Evolutionary conservation across 2,888 invertebrate genomes (phyloP), one percentile per base, ranked within the genome.

Genomic region (Fragum whitleyi): DNA sequence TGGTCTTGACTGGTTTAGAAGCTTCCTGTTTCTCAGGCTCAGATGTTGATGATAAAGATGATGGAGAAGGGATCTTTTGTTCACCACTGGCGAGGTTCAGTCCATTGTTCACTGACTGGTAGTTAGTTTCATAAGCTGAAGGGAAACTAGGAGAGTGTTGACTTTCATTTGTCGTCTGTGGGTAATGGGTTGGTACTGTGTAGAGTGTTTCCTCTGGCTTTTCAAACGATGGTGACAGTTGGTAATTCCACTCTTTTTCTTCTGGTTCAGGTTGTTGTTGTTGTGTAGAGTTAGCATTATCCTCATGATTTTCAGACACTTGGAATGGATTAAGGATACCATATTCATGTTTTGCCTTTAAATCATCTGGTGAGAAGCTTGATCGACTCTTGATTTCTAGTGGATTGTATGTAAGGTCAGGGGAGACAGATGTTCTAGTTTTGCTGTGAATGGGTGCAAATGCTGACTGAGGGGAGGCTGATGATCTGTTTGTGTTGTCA

Each of bases 71-170:
- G 16, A 36, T 16, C 62, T 62, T 62, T 29, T 59, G 42, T 71
- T 47, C 36, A 47, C 11, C n/a, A 5, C 19, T 14, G n/a, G 47
- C n/a, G 42, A 21, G 42, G 6, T 19, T 26, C 14, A 36, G 71
- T n/a, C 21, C 61, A 23, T 70, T 67, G 16, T 57, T 62, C 29
- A 79, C 36, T 11, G 72, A 42, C n/a, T 67, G 62, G 23, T 68
- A 76, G 6, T 81, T 73, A 70, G 57, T 73, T 1, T 70, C 74
- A 71, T 74, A 77, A n/a, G 73, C 53, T 42, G 81, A 42, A 32
- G 77, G 77, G 51, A 77, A 81, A 21, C 68, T 59, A 36, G 79
- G 76, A 71, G 75, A 73, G 23, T 69, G 51, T 29, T 42, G 23
- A 26, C 51, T 23, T 11, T 16, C 16, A 19, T 71, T 72, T 57